Base-by-base conservation (phyloP, 2,888 invertebrate species). In the Spisula solida region DNA sequence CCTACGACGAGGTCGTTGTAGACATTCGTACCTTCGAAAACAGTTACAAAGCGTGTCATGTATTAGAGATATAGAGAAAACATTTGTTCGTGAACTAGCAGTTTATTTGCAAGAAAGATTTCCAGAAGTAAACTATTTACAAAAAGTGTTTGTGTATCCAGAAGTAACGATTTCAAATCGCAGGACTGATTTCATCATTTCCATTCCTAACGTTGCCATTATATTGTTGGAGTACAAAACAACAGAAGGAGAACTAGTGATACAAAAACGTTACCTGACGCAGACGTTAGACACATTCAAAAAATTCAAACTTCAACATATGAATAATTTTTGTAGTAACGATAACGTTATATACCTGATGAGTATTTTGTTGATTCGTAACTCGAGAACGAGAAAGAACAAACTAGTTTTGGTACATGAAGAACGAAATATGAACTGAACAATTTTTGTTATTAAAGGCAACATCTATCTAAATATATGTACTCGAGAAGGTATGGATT, bases 161-260 rank as follows among this genome's bases (percentile, higher is more conserved):
- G 82, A 82, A 55, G 66, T 82, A 6, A 18, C 82, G 14, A 34
- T 82, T 41, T 55, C 60, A 41, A 82, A 82, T 34, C 56, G 82
- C 2, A 31, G 82, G 31, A 60, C 82, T n/a, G 82, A 82, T 25
- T 82, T 82, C 20, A 66, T 82, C 2, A 29, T 82, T 5, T 82
- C n/a, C 34, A 60, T 82, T 66, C 82, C 60, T 16, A 41, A 41
- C n/a, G 66, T 82, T 41, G 82, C 82, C 0, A 41, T 82, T 18
- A 34, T 82, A 12, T 47, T 82, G n/a, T 31, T 82, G 20, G 82
- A 82, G 25, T 82, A 82, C 41, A 82, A 82, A 66, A 82, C 82
- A 6, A 41, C 82, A 14, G 47, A 82, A 18, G 20, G 16, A 41
- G 47, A 60, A 20, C 20, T 82, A 14, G n/a, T 16, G n/a, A n/a